Evolutionary conservation across 2,797 vertebrate genomes (phyloP), one percentile per base, ranked within the genome.

Genomic region (Sorex maritimensis): DNA sequence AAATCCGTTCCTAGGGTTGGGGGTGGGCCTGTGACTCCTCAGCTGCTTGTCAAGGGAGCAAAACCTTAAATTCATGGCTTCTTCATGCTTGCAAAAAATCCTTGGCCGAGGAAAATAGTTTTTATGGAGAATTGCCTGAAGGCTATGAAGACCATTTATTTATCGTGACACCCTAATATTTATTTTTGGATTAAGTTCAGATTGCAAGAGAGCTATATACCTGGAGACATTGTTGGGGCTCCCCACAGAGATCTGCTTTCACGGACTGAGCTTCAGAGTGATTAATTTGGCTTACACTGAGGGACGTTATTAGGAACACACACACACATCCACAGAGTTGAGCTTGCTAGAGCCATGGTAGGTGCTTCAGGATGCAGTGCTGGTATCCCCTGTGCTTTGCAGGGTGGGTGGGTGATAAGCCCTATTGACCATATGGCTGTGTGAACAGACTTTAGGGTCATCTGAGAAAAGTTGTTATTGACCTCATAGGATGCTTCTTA

Each of bases 91-190:
- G 34, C 71, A 71, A 49, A 14, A 88, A 92, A 81, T 38, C 4
- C n/a, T 63, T 86, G 58, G 84, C 85, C 17, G 71, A 89, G 72
- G 71, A 90, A 96, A 90, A 81, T 0, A 61, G 71, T 46, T 93
- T 95, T 96, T 85, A 82, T 89, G 90, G 86, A 81, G 68, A 94
- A 80, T 1, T 88, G 68, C 65, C 87, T 72, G 14, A 80, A 79
- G 84, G 79, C 82, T 92, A 55, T 13, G 44, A 74, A 90, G 81
- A 74, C 34, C 78, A 92, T 88, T 96, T 93, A 85, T 97, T 96
- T 79, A 92, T 96, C 90, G 94, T 91, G 91, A 94, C 85, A 89
- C 24, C 34, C n/a, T 94, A 90, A 89, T 86, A 94, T 92, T 96
- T 96, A 94, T 90, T 91, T 94, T 86, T 89, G 79, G 82, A 88